Percentiles rank a stretch among this genome's conserved stretches.
Conservation (phyloP, 2,113 vertebrate species). For the Pseudorhombus dupliciocellatus region DNA sequence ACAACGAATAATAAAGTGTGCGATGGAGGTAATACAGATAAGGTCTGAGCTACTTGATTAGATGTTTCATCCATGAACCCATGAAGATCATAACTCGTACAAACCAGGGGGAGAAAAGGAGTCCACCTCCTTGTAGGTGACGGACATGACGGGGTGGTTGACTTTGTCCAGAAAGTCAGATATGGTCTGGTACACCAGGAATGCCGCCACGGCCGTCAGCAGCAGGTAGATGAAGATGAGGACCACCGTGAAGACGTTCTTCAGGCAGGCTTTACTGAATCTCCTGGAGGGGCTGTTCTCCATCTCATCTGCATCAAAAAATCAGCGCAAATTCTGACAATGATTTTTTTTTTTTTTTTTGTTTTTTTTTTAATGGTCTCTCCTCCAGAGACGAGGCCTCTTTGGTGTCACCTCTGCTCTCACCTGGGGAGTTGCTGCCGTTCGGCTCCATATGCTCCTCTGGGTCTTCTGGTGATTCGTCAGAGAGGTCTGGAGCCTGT, state of each 20-base stretch:
- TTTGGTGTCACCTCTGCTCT: no score
- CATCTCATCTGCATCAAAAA: slow-evolving; percentile 70
- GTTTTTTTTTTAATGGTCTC: no score
- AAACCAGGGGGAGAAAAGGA: slow-evolving; percentile 90
- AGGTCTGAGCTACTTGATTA: no score
- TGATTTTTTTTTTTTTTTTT: no score
- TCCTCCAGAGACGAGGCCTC: no score
- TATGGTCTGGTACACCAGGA: slow-evolving; percentile 97
- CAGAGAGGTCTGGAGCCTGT: slow-evolving; percentile 63
- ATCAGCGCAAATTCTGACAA: no score
- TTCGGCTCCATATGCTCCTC: slow-evolving; percentile 58
- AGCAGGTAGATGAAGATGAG: slow-evolving; percentile 94
- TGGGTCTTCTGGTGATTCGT: slow-evolving; percentile 63
- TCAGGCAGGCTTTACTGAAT: slow-evolving; percentile 92
- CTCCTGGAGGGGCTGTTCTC: slow-evolving; percentile 72
- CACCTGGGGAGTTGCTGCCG: slow-evolving; percentile 81
- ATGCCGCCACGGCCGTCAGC: slow-evolving; percentile 90
- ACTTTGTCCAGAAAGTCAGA: slow-evolving; percentile 92
- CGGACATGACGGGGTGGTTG: slow-evolving; percentile 95
- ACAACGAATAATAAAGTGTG: no score
- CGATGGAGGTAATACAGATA: no score
- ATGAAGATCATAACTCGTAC: slow-evolving; percentile 21
- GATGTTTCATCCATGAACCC: no score
- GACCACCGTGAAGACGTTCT: slow-evolving; percentile 91
- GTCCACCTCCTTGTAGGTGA: slow-evolving; percentile 94